Percentiles rank a stretch among this genome's conserved stretches.
Evolutionary conservation across 2,888 invertebrate species (phyloP).

Genomic region (Dicyrtoma fusca): DNA sequence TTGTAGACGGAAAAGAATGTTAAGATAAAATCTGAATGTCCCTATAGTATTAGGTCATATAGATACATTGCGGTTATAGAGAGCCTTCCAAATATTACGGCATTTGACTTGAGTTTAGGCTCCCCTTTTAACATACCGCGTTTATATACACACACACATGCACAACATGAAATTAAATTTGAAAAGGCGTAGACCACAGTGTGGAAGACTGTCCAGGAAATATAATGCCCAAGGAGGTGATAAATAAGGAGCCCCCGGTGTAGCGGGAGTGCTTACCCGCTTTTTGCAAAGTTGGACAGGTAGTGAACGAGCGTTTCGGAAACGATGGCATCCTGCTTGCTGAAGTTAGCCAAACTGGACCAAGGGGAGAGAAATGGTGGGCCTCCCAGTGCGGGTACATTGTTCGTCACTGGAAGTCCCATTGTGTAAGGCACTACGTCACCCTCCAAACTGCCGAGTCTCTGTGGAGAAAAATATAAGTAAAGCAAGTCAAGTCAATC

Average conservation of each 20-base stretch:
- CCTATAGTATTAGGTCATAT: not conserved
- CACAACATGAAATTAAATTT: too few relatives aligned
- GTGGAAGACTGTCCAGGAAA: not conserved
- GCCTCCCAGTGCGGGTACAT: slow-evolving; percentile 64
- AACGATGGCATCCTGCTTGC: slow-evolving; percentile 74
- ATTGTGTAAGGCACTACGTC: slow-evolving; percentile 77
- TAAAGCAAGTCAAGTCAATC: slow-evolving; percentile 20
- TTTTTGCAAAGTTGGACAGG: slow-evolving; percentile 78
- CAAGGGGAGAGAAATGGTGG: slow-evolving; percentile 63
- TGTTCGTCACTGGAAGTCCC: slow-evolving; percentile 68
- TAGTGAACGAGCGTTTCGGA: slow-evolving; percentile 74
- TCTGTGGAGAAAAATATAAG: slow-evolving; percentile 13
- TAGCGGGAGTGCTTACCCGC: slow-evolving; percentile 72
- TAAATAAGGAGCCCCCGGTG: too few relatives aligned
- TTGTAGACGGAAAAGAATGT: not conserved
- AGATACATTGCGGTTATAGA: too few relatives aligned
- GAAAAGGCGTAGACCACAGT: too few relatives aligned
- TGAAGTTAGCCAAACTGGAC: slow-evolving; percentile 67
- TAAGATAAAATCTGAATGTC: not conserved
- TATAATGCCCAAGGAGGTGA: too few relatives aligned
- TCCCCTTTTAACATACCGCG: too few relatives aligned
- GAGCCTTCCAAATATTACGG: too few relatives aligned
- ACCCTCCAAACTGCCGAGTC: slow-evolving; percentile 72
- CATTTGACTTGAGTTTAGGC: too few relatives aligned
- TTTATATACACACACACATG: too few relatives aligned